phyloP scores from a whole-genome alignment of 2,113 vertebrate species.

The Vicugna pacos region DNA sequence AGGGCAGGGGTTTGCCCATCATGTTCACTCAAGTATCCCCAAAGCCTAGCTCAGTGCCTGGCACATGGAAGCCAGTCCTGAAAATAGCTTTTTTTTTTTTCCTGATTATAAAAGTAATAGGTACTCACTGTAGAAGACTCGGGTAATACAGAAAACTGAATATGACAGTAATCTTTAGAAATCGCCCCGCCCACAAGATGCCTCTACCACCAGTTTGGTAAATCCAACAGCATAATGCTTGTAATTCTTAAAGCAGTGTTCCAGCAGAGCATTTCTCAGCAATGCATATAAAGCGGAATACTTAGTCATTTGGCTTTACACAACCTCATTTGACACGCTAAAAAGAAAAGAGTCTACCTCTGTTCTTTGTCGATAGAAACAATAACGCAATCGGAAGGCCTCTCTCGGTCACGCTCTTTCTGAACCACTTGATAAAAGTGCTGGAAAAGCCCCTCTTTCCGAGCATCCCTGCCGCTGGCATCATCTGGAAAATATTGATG shows the following conservation, averaged over 20 bases:
- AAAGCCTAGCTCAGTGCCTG: not conserved
- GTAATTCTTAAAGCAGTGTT: not conserved
- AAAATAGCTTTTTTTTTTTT: not conserved
- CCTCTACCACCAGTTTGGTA: not conserved
- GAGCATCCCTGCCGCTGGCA: constrained; percentile 32
- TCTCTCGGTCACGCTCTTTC: constrained; percentile 83
- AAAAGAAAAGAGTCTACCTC: constrained; percentile 82
- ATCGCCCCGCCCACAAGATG: not conserved
- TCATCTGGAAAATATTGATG: constrained; percentile 73
- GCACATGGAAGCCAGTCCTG: fast-evolving
- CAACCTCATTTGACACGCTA: not conserved
- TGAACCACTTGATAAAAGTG: constrained; percentile 88
- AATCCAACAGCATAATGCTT: not conserved
- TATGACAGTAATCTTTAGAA: not conserved
- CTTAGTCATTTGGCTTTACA: not conserved
- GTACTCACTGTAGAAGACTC: not conserved
- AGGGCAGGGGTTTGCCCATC: not conserved
- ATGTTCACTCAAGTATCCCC: not conserved
- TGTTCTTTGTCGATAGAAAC: constrained; percentile 87
- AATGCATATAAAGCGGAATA: not conserved
- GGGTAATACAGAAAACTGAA: not conserved
- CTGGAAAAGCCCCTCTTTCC: constrained; percentile 85
- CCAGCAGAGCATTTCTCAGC: not conserved
- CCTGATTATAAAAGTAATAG: not conserved
- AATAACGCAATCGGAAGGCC: constrained; percentile 86